These are phyloP conservation scores for Drosophila neotestacea DNA, from an alignment of 2,888 invertebrate species.

Conservation along the genomic window DNA sequence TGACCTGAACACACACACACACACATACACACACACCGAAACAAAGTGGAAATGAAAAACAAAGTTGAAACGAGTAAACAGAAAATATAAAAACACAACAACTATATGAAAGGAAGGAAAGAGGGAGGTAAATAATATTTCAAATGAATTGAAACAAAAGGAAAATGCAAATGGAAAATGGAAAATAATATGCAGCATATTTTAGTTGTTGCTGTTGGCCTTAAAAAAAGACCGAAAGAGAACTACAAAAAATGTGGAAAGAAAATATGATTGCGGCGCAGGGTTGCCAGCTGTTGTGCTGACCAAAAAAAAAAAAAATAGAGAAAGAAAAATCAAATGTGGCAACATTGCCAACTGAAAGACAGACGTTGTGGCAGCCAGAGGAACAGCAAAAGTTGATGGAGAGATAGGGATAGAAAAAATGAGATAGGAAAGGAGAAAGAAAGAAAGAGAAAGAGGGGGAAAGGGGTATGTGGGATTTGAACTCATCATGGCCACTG, in stretches of 20 bases:
- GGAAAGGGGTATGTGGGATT: slow-evolving; percentile 12
- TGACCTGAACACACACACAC: slow-evolving; percentile 39
- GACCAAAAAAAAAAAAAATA: slow-evolving; percentile 21
- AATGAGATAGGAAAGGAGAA: neutral
- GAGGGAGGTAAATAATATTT: slow-evolving; percentile 50
- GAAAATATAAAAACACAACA: slow-evolving; percentile 38
- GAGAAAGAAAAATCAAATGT: slow-evolving; percentile 53
- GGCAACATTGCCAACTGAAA: slow-evolving; percentile 57
- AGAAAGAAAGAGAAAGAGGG: neutral
- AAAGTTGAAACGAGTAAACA: slow-evolving; percentile 58
- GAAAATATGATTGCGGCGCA: slow-evolving; percentile 49
- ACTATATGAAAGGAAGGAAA: slow-evolving; percentile 7
- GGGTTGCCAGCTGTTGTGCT: slow-evolving; percentile 63
- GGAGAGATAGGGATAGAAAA: neutral
- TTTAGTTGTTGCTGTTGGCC: slow-evolving; percentile 61
- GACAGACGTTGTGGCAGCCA: neutral
- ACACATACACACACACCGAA: slow-evolving; percentile 17
- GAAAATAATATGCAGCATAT: slow-evolving; percentile 71
- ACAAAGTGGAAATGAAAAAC: slow-evolving; percentile 52
- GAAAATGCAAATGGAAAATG: slow-evolving; percentile 62
- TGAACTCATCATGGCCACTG: slow-evolving; percentile 43
- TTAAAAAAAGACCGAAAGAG: slow-evolving; percentile 11
- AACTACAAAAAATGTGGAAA: slow-evolving; percentile 12
- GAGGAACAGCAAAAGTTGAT: slow-evolving; percentile 3
- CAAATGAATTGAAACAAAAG: slow-evolving; percentile 71